Conservation (phyloP, 64 coral and sea anemone genomes). For the Dendrophyllia cribrosa region DNA sequence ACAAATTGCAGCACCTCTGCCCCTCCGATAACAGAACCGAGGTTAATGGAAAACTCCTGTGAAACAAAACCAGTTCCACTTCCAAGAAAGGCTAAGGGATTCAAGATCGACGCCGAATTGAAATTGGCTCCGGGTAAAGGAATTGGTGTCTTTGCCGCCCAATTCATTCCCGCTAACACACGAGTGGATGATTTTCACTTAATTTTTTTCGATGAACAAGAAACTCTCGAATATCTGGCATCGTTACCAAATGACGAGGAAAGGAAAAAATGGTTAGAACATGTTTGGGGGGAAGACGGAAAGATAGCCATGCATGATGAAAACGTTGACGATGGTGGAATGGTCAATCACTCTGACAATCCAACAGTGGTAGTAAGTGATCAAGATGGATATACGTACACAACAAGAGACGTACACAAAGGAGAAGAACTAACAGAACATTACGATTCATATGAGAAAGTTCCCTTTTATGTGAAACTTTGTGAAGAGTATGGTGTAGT, state of each 20-base stretch:
- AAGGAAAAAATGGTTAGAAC: conserved; percentile 15
- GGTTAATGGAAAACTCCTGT: too few species aligned
- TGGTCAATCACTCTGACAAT: conserved; percentile 23
- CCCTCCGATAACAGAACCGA: too few species aligned
- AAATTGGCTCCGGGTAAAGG: conserved; percentile 11
- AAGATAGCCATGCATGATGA: background rate
- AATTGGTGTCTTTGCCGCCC: conserved; percentile 31
- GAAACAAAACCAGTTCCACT: background rate
- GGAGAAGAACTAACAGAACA: conserved; percentile 56
- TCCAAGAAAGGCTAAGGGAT: conserved; percentile 23
- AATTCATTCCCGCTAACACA: conserved; percentile 45
- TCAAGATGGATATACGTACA: background rate
- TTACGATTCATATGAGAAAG: background rate
- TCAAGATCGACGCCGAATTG: conserved; percentile 29
- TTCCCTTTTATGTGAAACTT: conserved; percentile 25
- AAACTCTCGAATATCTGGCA: background rate
- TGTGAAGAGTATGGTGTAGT: conserved; percentile 31
- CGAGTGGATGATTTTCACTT: background rate
- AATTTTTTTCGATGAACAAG: conserved; percentile 8
- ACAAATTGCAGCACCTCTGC: too few species aligned
- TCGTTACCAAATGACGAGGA: conserved; percentile 21
- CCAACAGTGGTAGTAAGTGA: background rate
- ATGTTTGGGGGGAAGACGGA: conserved; percentile 32
- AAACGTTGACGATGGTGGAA: background rate
- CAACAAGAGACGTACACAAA: conserved; percentile 39